phyloP scores from a whole-genome alignment of 2,797 vertebrate genomes.

The Cheirogaleus major region DNA sequence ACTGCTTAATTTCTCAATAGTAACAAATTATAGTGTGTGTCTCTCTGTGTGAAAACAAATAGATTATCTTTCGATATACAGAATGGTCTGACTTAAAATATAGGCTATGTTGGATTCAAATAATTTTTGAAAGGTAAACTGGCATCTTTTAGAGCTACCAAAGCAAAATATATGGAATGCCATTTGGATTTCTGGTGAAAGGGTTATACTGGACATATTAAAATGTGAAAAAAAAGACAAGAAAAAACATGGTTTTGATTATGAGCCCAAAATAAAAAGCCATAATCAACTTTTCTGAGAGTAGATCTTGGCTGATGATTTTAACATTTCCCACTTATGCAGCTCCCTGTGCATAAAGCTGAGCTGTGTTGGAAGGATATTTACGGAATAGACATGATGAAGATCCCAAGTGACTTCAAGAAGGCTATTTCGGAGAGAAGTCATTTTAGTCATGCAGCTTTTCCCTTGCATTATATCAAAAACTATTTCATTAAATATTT shows the following conservation, averaged over 20 bases:
- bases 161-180: not conserved
- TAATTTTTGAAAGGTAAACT: not conserved
- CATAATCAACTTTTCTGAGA: not conserved
- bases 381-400: not conserved
- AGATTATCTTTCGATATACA: not conserved
- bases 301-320: not conserved
- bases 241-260: not conserved
- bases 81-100: not conserved
- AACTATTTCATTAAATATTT: not conserved
- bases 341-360: not conserved
- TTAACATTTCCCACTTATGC: not conserved
- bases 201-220: not conserved
- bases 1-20: not conserved
- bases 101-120: not conserved
- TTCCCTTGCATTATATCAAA: not conserved
- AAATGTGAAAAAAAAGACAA: not conserved
- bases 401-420: not conserved
- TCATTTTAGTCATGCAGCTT: not conserved
- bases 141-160: not conserved
- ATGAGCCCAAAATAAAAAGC: not conserved
- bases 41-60: not conserved
- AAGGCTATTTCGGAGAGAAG: not conserved
- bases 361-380: not conserved
- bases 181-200: not conserved
- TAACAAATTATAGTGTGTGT: not conserved